These are phyloP conservation scores for Intellagama lesueurii DNA, from an alignment of 2,797 vertebrate genomes.

Conservation along the genomic window DNA sequence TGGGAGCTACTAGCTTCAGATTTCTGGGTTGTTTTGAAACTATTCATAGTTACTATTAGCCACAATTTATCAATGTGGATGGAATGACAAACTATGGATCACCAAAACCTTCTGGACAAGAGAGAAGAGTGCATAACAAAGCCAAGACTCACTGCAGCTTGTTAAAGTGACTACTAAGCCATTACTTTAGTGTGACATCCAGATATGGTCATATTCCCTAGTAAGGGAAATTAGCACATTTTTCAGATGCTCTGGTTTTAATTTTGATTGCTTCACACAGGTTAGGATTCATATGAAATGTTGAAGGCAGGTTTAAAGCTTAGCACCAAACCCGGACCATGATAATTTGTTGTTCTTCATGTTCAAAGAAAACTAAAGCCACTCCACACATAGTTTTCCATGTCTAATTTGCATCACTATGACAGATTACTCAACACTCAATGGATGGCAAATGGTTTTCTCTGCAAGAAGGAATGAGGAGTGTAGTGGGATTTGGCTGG, in stretches of 20 bases:
- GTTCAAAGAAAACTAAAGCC: slow-evolving; percentile 19
- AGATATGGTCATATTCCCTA: background rate
- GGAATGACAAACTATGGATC: background rate
- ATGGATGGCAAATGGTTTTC: background rate
- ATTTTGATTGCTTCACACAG: background rate
- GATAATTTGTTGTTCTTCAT: slow-evolving; percentile 22
- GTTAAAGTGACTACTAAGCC: background rate
- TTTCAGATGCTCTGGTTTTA: background rate
- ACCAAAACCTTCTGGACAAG: background rate
- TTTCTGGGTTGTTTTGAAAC: background rate
- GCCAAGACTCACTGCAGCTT: background rate
- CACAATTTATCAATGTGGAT: background rate
- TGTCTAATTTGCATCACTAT: slow-evolving; percentile 43
- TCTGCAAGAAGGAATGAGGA: background rate
- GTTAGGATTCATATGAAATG: background rate
- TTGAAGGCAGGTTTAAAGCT: background rate
- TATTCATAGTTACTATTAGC: background rate
- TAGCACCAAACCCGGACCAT: background rate
- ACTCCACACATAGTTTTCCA: slow-evolving; percentile 30
- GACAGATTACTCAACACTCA: background rate
- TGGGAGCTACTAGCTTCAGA: background rate
- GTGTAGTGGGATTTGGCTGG: background rate
- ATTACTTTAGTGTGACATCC: background rate
- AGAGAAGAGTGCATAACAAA: background rate
- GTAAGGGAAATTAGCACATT: background rate